Evolutionary conservation across 1,140 invertebrate species (phyloP), one percentile per base, ranked within the genome.

Genomic region (Euglossa dilemma): DNA sequence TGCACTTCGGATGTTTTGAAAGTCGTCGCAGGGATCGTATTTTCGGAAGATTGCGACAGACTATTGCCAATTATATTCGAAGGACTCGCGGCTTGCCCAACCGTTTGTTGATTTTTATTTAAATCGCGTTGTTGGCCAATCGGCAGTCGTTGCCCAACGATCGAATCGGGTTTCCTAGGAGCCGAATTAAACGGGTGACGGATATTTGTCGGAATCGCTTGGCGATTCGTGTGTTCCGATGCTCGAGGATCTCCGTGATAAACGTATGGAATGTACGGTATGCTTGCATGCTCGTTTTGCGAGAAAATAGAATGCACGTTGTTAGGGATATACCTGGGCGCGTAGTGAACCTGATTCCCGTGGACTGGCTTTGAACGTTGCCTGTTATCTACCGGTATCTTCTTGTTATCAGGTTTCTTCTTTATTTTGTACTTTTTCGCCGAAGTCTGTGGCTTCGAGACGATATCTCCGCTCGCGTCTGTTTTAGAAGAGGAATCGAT

Each of bases 61-160:
- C 2, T 64, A 11, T 74, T 6, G 14, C 18, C 43, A 67, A 50
- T 3, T 2, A 54, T 56, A 6, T 52, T 71, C 0, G 23, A 23
- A 25, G 66, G 57, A 45, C 45, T 12, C 18, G 14, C 9, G 8
- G 20, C 12, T 76, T 63, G 74, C 28, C 20, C 81, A 59, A 66
- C 6, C 23, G 3, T 70, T 63, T 45, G 66, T 25, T 61, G n/a
- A 28, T 79, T 36, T 43, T 67, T 20, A 28, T 56, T 59, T 12
- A 14, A 16, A 63, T 64, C 43, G 7, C 7, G 28, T 11, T 50
- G 50, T 57, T 50, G 54, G n/a, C 14, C 23, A 28, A 20, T 52
- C 12, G 81, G 25, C 2, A 28, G 3, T 6, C 1, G 20, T 83
- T 83, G 72, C 18, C 75, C 76, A 54, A 75, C 59, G 6, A 52